Base-by-base conservation (phyloP, 2,888 invertebrate genomes). In the Parapristionchus giblindavisi region DNA sequence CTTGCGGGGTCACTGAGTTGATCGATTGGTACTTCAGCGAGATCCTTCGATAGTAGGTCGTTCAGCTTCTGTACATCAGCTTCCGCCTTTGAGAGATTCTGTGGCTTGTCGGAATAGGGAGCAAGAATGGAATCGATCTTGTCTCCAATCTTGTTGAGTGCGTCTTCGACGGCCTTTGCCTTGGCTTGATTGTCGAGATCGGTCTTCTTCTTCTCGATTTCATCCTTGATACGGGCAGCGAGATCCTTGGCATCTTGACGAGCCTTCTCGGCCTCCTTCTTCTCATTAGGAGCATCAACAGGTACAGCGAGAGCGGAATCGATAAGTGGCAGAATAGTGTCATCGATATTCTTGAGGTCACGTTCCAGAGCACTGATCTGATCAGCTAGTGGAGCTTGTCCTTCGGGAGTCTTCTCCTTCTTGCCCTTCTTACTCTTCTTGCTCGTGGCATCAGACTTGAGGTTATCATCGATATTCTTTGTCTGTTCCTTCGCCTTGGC, bases 41-140 rank as follows among this genome's bases (percentile, higher is more conserved):
- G 60, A 60, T 68, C 68, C 54, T 68, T 51, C n/a, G 34, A 34
- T 5, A 52, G 29, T 4, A 52, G 36, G 24, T 68, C 68, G 6
- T 24, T 36, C 24, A 52, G 29, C 68, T 74, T 74, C 61, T 74
- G 61, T 17, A 48, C 6, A 14, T 74, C 74, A 36, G 68, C 1
- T 68, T 51, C 68, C 24, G 51, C 68, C 54, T 52, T 54, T 21
- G 51, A n/a, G 34, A 52, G 68, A 8, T 51, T 52, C 51, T 65
- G 65, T 4, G 65, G 65, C 65, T 65, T 65, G n/a, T 68, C 78
- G 75, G 78, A 76, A 48, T 77, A 78, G 77, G 80, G 79, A 27
- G 80, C 76, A 54, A 79, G 79, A 70, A 80, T 77, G 61, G 82
- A 68, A 40, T 68, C 52, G 54, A 75, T 73, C 29, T 75, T 75